Conservation (phyloP, 2,113 vertebrate genomes). For the Tautogolabrus adspersus region DNA sequence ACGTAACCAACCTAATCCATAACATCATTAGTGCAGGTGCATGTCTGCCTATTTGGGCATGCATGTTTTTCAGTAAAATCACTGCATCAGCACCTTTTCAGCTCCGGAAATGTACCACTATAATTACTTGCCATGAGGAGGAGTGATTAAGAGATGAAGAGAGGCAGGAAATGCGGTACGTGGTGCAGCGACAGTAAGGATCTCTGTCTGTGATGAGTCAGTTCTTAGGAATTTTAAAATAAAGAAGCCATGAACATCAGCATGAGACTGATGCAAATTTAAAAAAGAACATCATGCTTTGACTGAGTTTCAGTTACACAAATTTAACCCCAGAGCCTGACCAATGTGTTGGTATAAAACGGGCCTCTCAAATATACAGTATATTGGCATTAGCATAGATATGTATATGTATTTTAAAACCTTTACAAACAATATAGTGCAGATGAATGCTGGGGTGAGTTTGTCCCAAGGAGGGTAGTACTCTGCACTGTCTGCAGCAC, state of each 20-base stretch:
- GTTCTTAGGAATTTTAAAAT: background rate
- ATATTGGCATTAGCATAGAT: too few relatives aligned
- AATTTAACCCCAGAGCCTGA: too few relatives aligned
- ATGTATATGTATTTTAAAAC: too few relatives aligned
- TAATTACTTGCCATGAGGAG: constrained; percentile 8
- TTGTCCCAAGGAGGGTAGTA: too few relatives aligned
- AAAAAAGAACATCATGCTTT: too few relatives aligned
- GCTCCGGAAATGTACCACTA: constrained; percentile 10
- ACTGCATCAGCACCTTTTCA: constrained; percentile 38
- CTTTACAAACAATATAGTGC: too few relatives aligned
- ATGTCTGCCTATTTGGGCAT: background rate
- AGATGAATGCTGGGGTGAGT: too few relatives aligned
- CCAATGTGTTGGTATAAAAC: too few relatives aligned
- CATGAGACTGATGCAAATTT: background rate
- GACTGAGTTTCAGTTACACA: too few relatives aligned
- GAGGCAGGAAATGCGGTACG: constrained; percentile 41
- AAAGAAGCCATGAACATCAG: background rate
- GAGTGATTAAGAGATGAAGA: constrained; percentile 11
- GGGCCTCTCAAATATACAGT: too few relatives aligned
- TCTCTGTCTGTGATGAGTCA: constrained; percentile 1
- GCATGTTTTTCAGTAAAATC: constrained; percentile 11
- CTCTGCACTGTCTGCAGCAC: too few relatives aligned
- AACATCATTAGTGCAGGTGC: constrained; percentile 1
- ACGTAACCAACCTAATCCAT: background rate
- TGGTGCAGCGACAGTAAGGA: background rate